Percentiles rank a stretch among this genome's conserved stretches.
Evolutionary conservation across 2,888 invertebrate species (phyloP).

Genomic region (Malacosoma neustria): DNA sequence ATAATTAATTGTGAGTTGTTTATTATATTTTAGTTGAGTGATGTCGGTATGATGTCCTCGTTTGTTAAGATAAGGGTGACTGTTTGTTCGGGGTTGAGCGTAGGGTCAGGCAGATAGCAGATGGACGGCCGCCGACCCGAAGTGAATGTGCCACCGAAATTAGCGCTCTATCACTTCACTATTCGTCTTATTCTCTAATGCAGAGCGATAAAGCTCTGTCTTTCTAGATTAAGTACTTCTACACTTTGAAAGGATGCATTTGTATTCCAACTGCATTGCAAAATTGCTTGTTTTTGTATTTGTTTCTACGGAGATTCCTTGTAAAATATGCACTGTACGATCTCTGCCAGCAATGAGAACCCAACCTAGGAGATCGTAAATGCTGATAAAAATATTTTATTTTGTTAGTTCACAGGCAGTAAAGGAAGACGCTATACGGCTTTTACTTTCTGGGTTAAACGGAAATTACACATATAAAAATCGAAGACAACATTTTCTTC

Average conservation of each 20-base stretch:
- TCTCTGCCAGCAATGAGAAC: no score
- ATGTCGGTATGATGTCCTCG: conserved; percentile 54
- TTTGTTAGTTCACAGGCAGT: no score
- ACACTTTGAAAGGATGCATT: neutral
- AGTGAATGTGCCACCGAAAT: neutral
- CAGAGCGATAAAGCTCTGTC: neutral
- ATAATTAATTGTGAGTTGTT: conserved; percentile 33
- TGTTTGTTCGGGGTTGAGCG: conserved; percentile 44
- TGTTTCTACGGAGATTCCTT: no score
- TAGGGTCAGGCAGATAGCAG: conserved; percentile 52
- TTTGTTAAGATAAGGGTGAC: conserved; percentile 58
- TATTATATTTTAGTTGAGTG: conserved; percentile 30
- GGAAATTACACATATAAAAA: no score
- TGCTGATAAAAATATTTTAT: no score
- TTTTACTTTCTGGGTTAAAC: no score
- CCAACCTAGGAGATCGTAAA: no score
- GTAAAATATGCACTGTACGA: no score
- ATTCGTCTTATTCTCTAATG: neutral
- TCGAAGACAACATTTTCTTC: no score
- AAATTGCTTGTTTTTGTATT: neutral
- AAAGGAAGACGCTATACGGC: no score
- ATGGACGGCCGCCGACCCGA: conserved; percentile 53
- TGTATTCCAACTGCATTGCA: neutral
- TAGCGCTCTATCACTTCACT: neutral
- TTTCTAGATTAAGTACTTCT: neutral